Evolutionary conservation across 2,888 invertebrate species (phyloP).

Genomic region (Pristionchus maxplancki): DNA sequence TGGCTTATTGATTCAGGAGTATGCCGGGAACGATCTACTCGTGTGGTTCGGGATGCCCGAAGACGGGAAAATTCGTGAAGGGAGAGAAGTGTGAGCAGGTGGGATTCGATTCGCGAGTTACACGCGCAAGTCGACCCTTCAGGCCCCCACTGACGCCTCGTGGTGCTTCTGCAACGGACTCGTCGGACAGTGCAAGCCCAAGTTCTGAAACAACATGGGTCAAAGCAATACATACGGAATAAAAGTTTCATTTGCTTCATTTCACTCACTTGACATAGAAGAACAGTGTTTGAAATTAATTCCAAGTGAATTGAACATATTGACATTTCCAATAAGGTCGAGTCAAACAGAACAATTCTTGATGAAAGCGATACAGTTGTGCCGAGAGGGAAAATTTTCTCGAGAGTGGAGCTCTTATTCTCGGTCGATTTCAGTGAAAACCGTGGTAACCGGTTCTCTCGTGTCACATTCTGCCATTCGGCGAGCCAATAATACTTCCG

Average conservation of each 20-base stretch:
- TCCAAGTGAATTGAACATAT: no score
- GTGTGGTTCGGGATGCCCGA: not conserved
- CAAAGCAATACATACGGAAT: not conserved
- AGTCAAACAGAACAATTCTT: no score
- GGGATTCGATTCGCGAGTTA: not conserved
- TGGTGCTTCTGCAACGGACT: not conserved
- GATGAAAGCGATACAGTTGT: no score
- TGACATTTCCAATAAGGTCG: no score
- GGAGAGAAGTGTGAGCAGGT: constrained; percentile 26
- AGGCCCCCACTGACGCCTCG: not conserved
- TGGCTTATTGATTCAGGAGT: not conserved
- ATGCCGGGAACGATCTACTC: constrained; percentile 19
- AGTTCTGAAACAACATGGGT: not conserved
- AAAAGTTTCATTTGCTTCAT: not conserved
- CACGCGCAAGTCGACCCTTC: no score
- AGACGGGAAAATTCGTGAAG: not conserved
- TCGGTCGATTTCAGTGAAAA: not conserved
- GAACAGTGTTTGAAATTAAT: no score
- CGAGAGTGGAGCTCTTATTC: not conserved
- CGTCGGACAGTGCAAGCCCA: constrained; percentile 29
- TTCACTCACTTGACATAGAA: no score
- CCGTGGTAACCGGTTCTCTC: not conserved
- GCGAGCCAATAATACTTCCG: not conserved
- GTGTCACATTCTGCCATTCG: no score
- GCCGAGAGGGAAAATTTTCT: not conserved